These are phyloP conservation scores for Lontra canadensis DNA, from an alignment of 2,113 vertebrate genomes.

Conservation along the genomic window DNA sequence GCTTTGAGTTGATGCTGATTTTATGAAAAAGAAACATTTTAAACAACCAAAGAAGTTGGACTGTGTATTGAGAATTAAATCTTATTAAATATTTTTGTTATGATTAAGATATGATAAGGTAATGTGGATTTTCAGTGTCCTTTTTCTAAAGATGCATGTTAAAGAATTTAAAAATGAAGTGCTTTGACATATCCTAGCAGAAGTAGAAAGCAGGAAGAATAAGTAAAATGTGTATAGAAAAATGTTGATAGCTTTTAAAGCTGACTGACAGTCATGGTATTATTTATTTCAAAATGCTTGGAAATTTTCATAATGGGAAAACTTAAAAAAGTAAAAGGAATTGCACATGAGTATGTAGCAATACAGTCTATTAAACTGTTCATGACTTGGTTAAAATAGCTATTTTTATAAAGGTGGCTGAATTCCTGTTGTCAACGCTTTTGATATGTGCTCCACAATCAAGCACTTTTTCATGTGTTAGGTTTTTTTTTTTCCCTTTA, in stretches of 20 bases:
- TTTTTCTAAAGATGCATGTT: background rate
- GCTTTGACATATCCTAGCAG: background rate
- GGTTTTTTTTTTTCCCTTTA: background rate
- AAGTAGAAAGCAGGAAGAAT: background rate
- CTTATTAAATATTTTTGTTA: background rate
- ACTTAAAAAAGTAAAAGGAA: background rate
- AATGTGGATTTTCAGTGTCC: background rate
- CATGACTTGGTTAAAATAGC: background rate
- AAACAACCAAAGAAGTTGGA: background rate
- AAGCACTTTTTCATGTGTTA: background rate
- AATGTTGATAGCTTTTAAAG: background rate
- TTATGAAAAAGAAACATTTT: background rate
- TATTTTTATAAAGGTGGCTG: background rate
- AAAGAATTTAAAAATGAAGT: background rate
- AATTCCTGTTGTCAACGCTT: background rate
- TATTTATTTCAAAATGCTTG: background rate
- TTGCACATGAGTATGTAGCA: background rate
- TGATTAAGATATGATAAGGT: background rate
- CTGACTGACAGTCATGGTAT: background rate
- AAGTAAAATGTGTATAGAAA: background rate
- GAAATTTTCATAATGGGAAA: slow-evolving; percentile 17
- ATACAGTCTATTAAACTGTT: background rate
- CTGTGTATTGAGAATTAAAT: background rate
- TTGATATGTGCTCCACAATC: background rate
- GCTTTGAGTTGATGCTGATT: background rate